A percentile compares a stretch with the other conserved stretches of the same genome.
Conservation (phyloP, 2,888 invertebrate species). For the Nymphalis c-album region DNA sequence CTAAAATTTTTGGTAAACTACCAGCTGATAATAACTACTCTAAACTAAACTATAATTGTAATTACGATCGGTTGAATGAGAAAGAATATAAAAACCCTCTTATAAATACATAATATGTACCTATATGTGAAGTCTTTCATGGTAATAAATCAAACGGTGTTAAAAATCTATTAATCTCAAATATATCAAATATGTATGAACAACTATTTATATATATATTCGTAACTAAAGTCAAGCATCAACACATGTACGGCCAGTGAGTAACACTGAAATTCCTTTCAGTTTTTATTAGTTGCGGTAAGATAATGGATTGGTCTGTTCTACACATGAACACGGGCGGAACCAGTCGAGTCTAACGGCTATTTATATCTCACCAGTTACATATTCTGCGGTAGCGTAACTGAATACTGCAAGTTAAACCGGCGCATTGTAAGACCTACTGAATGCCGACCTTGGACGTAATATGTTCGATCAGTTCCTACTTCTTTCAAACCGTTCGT, state of each 20-base stretch:
- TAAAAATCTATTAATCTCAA: too few species aligned
- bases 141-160: too few species aligned
- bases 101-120: too few species aligned
- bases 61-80: too few species aligned
- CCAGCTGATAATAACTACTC: too few species aligned
- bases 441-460: constrained; percentile 53
- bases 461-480: neutral
- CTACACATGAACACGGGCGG: constrained; percentile 62
- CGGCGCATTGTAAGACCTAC: constrained; percentile 54
- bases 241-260: constrained; percentile 41
- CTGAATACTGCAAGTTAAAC: constrained; percentile 73
- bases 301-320: constrained; percentile 76
- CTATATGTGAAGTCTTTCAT: too few species aligned
- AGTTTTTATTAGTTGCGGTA: constrained; percentile 74
- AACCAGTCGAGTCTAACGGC: constrained; percentile 66
- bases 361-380: constrained; percentile 71
- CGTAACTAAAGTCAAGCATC: constrained; percentile 33
- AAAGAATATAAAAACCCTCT: too few species aligned
- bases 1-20: too few species aligned
- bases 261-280: constrained; percentile 66
- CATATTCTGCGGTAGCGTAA: constrained; percentile 63
- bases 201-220: constrained; percentile 6
- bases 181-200: neutral
- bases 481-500: neutral
- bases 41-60: too few species aligned